Evolutionary conservation across 2,888 invertebrate genomes (phyloP).

Genomic region (Entomobrya proxima): DNA sequence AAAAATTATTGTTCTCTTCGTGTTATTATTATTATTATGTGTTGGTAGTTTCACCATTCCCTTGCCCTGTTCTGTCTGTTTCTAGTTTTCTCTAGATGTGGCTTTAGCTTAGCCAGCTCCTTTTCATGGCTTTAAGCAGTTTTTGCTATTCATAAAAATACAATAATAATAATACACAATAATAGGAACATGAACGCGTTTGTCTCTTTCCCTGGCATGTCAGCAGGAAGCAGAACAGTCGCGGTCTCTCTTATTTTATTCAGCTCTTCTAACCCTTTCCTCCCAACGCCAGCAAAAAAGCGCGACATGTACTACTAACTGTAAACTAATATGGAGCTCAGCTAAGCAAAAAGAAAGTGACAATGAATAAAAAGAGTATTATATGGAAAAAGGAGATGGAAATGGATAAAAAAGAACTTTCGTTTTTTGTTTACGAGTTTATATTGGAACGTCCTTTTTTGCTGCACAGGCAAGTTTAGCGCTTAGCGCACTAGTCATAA

Average conservation of each 20-base stretch:
- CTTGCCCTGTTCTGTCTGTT: neutral
- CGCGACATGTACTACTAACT: neutral
- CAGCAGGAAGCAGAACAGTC: neutral
- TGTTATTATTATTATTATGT: slow-evolving; percentile 50
- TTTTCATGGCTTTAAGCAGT: slow-evolving; percentile 41
- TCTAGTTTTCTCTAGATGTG: slow-evolving; percentile 14
- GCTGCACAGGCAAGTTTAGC: neutral
- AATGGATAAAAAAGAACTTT: neutral
- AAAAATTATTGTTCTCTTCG: slow-evolving; percentile 64
- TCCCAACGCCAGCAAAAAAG: neutral
- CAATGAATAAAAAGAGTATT: slow-evolving; percentile 31
- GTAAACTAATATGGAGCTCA: slow-evolving; percentile 21
- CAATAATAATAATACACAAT: slow-evolving; percentile 31
- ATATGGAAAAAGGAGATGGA: neutral
- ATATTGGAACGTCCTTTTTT: slow-evolving; percentile 4
- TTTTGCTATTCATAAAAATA: slow-evolving; percentile 44
- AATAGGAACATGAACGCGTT: slow-evolving; percentile 20
- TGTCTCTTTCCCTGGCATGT: slow-evolving; percentile 8
- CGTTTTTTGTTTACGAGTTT: slow-evolving; percentile 46
- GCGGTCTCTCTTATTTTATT: neutral
- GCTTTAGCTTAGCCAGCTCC: slow-evolving; percentile 35
- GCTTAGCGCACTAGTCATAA: neutral
- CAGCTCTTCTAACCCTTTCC: neutral
- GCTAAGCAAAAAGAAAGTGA: slow-evolving; percentile 32
- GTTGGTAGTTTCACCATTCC: slow-evolving; percentile 12